Evolutionary conservation across 1,140 invertebrate species (phyloP).

Genomic region (Lucilia cuprina): DNA sequence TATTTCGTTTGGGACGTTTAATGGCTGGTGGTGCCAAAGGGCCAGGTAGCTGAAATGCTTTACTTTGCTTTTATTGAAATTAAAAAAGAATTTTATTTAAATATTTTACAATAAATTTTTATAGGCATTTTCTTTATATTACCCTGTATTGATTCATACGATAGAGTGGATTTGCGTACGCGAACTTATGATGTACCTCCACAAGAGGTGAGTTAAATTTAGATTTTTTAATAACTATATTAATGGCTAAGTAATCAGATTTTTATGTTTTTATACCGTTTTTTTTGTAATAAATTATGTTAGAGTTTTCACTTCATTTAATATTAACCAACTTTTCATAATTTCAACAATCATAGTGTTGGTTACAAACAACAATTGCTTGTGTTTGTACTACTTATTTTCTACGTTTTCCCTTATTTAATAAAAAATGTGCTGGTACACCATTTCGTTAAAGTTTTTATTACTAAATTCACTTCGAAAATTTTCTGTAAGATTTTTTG

Average conservation of each 20-base stretch:
- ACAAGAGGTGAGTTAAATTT: slow-evolving; percentile 77
- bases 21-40: slow-evolving; percentile 89
- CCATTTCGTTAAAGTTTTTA: no score
- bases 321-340: background rate
- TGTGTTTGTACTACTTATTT: background rate
- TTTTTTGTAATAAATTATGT: background rate
- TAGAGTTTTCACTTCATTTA: background rate
- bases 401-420: background rate
- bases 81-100: background rate
- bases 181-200: slow-evolving; percentile 94
- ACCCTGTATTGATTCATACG: slow-evolving; percentile 93
- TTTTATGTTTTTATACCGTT: background rate
- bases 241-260: background rate
- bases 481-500: no score
- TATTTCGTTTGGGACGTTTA: slow-evolving; percentile 86
- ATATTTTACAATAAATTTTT: slow-evolving; percentile 8
- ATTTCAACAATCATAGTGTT: background rate
- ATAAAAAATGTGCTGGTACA: background rate
- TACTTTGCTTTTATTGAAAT: no score
- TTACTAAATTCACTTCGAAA: no score
- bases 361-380: background rate
- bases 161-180: slow-evolving; percentile 87
- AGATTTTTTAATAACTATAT: background rate
- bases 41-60: no score
- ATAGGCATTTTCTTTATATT: slow-evolving; percentile 92